Evolutionary conservation across 2,797 vertebrate genomes (phyloP), one percentile per base, ranked within the genome.

Genomic region (Lindbergichthys nudifrons): DNA sequence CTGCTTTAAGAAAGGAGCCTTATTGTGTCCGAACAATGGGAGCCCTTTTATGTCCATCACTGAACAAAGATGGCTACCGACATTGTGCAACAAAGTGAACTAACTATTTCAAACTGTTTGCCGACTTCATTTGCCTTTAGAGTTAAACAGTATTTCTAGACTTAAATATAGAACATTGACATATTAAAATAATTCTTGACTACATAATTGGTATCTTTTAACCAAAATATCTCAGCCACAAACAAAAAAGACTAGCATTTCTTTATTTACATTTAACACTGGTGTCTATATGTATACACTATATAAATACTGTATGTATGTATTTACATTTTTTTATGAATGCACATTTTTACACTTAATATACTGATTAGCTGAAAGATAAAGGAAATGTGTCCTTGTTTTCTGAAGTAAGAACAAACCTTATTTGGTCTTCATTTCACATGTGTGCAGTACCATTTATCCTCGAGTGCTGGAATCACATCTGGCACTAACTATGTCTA

Each of bases 31-130:
- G 76, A 85, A 92, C 87, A 92, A 95, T 94, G 88, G 92, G 87
- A 83, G 32, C 83, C 77, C 93, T 93, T 94, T 93, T 88, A 95
- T 96, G 93, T 96, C 94, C 95, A 94, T 95, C 94, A 94, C 79
- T 70, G 90, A 92, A 96, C 95, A 97, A 97, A 96, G 96, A 95
- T 93, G 87, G 85, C 82, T 90, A 94, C 94, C 93, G 94, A 94
- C 93, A 94, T 87, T 87, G 83, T 86, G 85, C 87, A 84, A 94
- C 95, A 95, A 92, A 92, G 72, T 94, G 93, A 95, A 92, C 87
- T 91, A 85, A 93, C 93, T 93, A 83, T 83, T 82, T 79, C 90
- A 93, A 94, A 95, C 92, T 92, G 82, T 86, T 89, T 87, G 82
- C 91, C 90, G 88, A 91, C 90, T 84, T 89, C 82, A 88, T 92